Evolutionary conservation across 2,113 vertebrate species (phyloP).

Genomic region (Aptenodytes patagonicus): DNA sequence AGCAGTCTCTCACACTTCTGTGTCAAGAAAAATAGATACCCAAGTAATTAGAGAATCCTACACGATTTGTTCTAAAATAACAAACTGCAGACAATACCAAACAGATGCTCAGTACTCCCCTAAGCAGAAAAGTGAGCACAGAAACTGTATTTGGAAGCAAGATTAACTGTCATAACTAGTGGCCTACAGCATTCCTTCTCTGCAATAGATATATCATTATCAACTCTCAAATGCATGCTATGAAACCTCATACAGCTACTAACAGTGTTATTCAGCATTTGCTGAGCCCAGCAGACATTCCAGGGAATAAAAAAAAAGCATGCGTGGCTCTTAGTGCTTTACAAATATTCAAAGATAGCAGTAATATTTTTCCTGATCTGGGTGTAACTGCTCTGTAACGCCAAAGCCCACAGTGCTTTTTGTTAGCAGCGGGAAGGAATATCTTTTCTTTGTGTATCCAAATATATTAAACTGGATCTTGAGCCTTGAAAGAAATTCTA

Average conservation of each 20-base stretch:
- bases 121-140: background rate
- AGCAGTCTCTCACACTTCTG: conserved; percentile 82
- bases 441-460: background rate
- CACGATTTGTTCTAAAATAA: background rate
- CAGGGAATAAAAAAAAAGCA: background rate
- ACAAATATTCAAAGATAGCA: background rate
- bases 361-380: background rate
- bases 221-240: background rate
- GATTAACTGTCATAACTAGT: background rate
- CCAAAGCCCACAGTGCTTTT: background rate
- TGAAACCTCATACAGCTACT: background rate
- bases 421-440: background rate
- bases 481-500: background rate
- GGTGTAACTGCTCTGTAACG: background rate
- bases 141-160: background rate
- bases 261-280: background rate
- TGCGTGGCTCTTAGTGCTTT: background rate
- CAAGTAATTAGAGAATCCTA: background rate
- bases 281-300: background rate
- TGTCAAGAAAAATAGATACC: background rate
- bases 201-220: background rate
- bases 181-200: background rate
- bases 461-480: background rate
- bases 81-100: background rate
- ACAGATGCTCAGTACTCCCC: background rate